These are phyloP conservation scores for Pseudochromis fuscus DNA, from an alignment of 2,797 vertebrate species.

Conservation along the genomic window DNA sequence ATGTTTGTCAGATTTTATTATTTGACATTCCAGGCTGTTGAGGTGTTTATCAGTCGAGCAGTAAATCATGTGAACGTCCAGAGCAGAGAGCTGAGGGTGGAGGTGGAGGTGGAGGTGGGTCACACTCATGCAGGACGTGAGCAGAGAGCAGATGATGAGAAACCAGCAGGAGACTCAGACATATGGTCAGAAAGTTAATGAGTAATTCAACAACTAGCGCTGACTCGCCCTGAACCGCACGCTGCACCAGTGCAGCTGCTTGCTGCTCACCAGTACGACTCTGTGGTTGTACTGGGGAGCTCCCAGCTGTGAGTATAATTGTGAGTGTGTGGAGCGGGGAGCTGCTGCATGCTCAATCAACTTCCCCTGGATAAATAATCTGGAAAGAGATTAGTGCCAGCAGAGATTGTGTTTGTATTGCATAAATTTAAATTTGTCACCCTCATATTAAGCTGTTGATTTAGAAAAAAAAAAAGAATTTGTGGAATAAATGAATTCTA, in stretches of 20 bases:
- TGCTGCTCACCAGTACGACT: slow-evolving; percentile 5
- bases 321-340: slow-evolving; percentile 27
- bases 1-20: too few species aligned
- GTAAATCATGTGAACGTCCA: background rate
- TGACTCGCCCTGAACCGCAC: background rate
- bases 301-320: slow-evolving; percentile 44
- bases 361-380: slow-evolving; percentile 45
- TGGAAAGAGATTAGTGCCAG: slow-evolving; percentile 56
- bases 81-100: background rate
- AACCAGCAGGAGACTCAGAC: slow-evolving; percentile 16
- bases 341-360: slow-evolving; percentile 53
- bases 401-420: slow-evolving; percentile 58
- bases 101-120: background rate
- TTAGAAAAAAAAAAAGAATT: slow-evolving; percentile 10
- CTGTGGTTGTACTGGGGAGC: slow-evolving; percentile 25
- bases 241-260: slow-evolving; percentile 35
- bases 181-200: slow-evolving; percentile 31
- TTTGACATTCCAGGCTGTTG: too few species aligned
- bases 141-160: background rate
- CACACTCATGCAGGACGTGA: slow-evolving; percentile 6
- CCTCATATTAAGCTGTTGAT: slow-evolving; percentile 40
- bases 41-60: too few species aligned
- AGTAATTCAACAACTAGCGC: slow-evolving; percentile 12
- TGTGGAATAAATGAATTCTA: slow-evolving; percentile 50
- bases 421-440: slow-evolving; percentile 63